Base-by-base conservation (phyloP, 2,113 vertebrate genomes). In the Microcebus ravelobensis region DNA sequence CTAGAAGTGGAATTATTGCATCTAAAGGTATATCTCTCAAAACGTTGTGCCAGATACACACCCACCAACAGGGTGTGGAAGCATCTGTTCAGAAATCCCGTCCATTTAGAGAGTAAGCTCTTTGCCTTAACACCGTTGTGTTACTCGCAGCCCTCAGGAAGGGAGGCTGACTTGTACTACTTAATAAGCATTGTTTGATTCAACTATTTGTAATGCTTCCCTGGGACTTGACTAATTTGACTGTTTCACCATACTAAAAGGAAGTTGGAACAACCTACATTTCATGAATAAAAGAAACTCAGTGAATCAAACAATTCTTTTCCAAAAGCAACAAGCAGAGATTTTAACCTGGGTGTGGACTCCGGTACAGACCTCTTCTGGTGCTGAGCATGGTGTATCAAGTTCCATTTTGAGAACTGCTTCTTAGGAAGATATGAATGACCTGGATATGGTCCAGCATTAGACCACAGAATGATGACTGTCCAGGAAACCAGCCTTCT, bases 351-450 rank as follows among this genome's bases (percentile, higher is more conserved):
- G 0, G 21, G 20, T 7, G 1, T 5, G 0, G 73, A 5, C 31
- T 52, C 71, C 55, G 29, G 4, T 21, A 20, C 67, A 31, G 39
- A 27, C 57, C 52, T 25, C 0, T 11, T 63, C 57, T 2, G 3
- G 10, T 36, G 84, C 80, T 0, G 29, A 27, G 55, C 0, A 1
- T 1, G 0, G 3, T 3, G 36, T 14, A 0, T n/a, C 29, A 4
- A 73, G 45, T 10, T 52, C 45, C 0, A 0, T 8, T n/a, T 65
- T 20, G 20, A 27, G 81, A 8, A 8, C 10, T 9, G 25, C 48
- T 63, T 39, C 61, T 36, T 12, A 1, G 23, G 85, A 79, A n/a
- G 76, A 4, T 3, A 0, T 9, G 13, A 21, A 45, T 39, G 45
- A 13, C 45, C 36, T 70, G 52, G 63, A 1, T 5, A 0, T 27